phyloP scores from a whole-genome alignment of 2,113 vertebrate genomes.

The Nothocercus nigrocapillus region DNA sequence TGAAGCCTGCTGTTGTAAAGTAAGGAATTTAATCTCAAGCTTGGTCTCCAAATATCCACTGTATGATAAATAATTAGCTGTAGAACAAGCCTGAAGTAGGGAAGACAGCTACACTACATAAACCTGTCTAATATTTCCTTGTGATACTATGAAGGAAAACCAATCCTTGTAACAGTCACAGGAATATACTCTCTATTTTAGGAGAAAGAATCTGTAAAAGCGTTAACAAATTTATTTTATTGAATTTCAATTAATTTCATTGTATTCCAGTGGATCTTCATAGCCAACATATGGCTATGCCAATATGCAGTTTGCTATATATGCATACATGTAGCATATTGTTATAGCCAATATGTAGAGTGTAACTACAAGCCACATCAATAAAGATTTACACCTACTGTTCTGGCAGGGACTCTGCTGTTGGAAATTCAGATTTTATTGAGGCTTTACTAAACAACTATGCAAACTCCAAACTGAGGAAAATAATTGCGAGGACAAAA shows the following conservation, averaged over 20 bases:
- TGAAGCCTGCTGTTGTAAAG: background rate
- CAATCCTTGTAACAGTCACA: background rate
- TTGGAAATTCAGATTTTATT: background rate
- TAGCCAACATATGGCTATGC: background rate
- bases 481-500: background rate
- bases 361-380: background rate
- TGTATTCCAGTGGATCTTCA: background rate
- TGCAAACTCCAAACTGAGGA: background rate
- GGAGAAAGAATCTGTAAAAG: conserved; percentile 18
- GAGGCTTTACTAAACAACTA: background rate
- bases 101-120: background rate
- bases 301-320: too few relatives aligned
- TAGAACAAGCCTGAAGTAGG: background rate
- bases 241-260: too few relatives aligned
- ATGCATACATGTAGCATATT: too few relatives aligned
- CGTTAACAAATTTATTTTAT: conserved; percentile 22
- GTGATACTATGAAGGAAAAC: background rate
- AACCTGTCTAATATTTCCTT: background rate
- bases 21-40: background rate
- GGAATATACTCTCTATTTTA: background rate
- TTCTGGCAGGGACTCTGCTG: background rate
- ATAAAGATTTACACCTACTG: background rate
- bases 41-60: background rate
- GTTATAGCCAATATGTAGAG: too few relatives aligned
- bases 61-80: background rate